A percentile compares a stretch with the other conserved stretches of the same genome.
These are phyloP conservation scores for Microchirus variegatus DNA, from an alignment of 2,797 vertebrate genomes.

Conservation along the genomic window DNA sequence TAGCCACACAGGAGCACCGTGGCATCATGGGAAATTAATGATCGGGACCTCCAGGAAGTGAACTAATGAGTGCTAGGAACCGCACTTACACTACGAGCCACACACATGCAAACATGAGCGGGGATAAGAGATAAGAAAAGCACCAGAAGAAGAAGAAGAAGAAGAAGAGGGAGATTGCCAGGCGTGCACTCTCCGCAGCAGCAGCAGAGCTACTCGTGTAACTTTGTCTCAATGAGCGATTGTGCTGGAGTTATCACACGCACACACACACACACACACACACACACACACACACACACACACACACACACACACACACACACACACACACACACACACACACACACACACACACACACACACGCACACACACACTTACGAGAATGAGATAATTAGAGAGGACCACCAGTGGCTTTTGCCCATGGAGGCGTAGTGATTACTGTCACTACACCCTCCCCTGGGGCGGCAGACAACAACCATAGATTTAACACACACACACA, in stretches of 20 bases:
- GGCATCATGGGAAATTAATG: slow-evolving; percentile 84
- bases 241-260: slow-evolving; percentile 23
- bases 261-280: too few relatives aligned
- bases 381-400: slow-evolving; percentile 73
- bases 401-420: slow-evolving; percentile 73
- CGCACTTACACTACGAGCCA: slow-evolving; percentile 39
- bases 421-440: slow-evolving; percentile 79
- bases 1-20: slow-evolving; percentile 75
- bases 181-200: slow-evolving; percentile 35
- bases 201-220: slow-evolving; percentile 56
- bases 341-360: slow-evolving; percentile 29
- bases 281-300: slow-evolving; percentile 31
- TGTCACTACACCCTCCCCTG: slow-evolving; percentile 75
- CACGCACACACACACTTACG: slow-evolving; percentile 31
- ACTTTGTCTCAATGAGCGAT: slow-evolving; percentile 66
- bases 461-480: slow-evolving; percentile 69
- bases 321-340: slow-evolving; percentile 30
- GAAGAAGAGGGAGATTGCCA: slow-evolving; percentile 38
- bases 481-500: slow-evolving; percentile 69
- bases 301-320: slow-evolving; percentile 26
- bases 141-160: slow-evolving; percentile 35
- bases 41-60: slow-evolving; percentile 79
- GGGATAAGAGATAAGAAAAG: slow-evolving; percentile 36
- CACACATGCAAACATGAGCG: slow-evolving; percentile 45
- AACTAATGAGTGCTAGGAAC: slow-evolving; percentile 76